Conservation (phyloP, 1,140 invertebrate genomes). For the Atopsyche davidsoni region DNA sequence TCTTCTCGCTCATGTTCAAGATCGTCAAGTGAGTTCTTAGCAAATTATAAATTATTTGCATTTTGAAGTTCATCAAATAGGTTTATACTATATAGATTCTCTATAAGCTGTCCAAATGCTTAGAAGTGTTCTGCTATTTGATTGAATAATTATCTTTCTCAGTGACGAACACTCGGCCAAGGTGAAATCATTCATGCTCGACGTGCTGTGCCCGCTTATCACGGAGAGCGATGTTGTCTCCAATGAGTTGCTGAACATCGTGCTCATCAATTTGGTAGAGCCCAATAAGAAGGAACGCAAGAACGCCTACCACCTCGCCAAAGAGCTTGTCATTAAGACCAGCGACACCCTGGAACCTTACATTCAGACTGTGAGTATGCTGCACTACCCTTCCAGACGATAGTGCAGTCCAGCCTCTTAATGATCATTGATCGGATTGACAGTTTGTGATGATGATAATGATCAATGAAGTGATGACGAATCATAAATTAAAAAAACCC, state of each 20-base stretch:
- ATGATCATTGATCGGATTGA: too few species aligned
- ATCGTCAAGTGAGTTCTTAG: constrained; percentile 79
- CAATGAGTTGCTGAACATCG: constrained; percentile 88
- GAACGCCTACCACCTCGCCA: constrained; percentile 84
- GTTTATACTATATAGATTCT: too few species aligned
- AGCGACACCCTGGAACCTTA: constrained; percentile 89
- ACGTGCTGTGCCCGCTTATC: constrained; percentile 89
- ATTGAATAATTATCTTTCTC: too few species aligned
- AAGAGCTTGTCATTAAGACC: constrained; percentile 86
- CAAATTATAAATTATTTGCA: not conserved
- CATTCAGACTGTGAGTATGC: constrained; percentile 77
- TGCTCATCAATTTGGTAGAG: constrained; percentile 92
- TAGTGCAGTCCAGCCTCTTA: too few species aligned
- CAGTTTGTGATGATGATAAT: too few species aligned
- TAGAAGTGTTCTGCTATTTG: too few species aligned
- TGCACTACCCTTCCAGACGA: too few species aligned
- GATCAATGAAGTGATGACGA: too few species aligned
- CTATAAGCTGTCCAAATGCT: too few species aligned
- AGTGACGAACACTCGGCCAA: constrained; percentile 94
- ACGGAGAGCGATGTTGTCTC: constrained; percentile 93
- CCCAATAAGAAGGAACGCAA: constrained; percentile 89
- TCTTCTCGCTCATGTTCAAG: constrained; percentile 94
- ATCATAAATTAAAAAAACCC: too few species aligned
- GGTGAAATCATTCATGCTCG: constrained; percentile 94
- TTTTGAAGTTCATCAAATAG: too few species aligned